phyloP scores from a whole-genome alignment of 2,113 vertebrate species.

The Boulengeromyrus knoepffleri region DNA sequence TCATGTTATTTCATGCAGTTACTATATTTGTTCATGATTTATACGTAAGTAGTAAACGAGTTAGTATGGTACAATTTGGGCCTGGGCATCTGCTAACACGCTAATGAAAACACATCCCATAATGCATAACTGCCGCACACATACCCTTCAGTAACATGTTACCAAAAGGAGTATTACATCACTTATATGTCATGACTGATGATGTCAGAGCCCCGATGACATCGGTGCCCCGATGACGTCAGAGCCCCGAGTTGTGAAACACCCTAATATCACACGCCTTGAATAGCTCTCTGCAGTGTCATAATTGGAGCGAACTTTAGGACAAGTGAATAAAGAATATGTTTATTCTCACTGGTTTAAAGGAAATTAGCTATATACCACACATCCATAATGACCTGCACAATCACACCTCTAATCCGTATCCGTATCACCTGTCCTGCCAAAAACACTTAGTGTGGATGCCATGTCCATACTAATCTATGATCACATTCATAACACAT shows the following conservation, averaged over 20 bases:
- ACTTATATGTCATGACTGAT: not conserved
- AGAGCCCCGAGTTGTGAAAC: not conserved
- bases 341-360: too few species aligned
- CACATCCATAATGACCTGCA: too few species aligned
- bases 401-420: too few species aligned
- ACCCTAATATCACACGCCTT: not conserved
- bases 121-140: not conserved
- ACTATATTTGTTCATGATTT: not conserved
- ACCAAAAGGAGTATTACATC: not conserved
- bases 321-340: too few species aligned
- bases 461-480: not conserved
- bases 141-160: not conserved
- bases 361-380: too few species aligned
- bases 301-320: too few species aligned
- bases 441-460: not conserved
- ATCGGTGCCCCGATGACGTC: not conserved
- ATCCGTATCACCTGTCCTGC: too few species aligned
- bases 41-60: not conserved
- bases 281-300: not conserved
- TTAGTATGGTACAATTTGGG: not conserved
- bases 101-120: not conserved
- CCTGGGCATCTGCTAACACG: not conserved
- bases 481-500: not conserved
- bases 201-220: not conserved
- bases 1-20: not conserved